Conservation (phyloP, 2,888 invertebrate genomes). For the Melanotus villosus region DNA sequence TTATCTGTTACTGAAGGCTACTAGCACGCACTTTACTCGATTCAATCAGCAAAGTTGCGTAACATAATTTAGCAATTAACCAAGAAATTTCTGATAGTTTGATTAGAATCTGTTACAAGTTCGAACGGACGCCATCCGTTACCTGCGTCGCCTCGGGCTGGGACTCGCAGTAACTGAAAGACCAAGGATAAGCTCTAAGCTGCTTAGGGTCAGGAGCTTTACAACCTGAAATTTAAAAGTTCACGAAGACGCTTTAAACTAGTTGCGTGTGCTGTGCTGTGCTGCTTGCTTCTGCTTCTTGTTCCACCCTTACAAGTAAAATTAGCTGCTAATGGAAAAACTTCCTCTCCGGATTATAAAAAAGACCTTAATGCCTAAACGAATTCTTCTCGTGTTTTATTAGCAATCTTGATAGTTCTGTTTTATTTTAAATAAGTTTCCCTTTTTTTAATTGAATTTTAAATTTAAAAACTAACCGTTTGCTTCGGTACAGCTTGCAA, state of each 20-base stretch:
- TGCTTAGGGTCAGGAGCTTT: slow-evolving; percentile 42
- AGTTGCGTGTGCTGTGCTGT: slow-evolving; percentile 28
- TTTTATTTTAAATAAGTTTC: too few species aligned
- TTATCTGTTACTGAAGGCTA: slow-evolving; percentile 46
- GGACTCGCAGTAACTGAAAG: slow-evolving; percentile 44
- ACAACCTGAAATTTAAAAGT: slow-evolving; percentile 40
- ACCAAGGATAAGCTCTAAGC: slow-evolving; percentile 44
- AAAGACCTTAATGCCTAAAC: too few species aligned
- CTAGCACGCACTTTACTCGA: slow-evolving; percentile 50
- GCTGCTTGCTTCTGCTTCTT: too few species aligned
- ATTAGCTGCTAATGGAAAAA: slow-evolving; percentile 36
- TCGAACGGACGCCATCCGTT: slow-evolving; percentile 47
- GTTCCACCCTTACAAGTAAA: slow-evolving; percentile 24
- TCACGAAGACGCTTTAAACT: slow-evolving; percentile 38
- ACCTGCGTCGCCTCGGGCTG: slow-evolving; percentile 43
- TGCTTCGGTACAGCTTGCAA: too few species aligned
- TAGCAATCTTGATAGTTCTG: too few species aligned
- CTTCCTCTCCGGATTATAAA: not conserved
- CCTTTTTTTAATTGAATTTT: too few species aligned
- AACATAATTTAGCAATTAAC: slow-evolving; percentile 54
- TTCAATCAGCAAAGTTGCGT: slow-evolving; percentile 52
- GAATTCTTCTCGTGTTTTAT: too few species aligned
- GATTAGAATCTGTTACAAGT: slow-evolving; percentile 48
- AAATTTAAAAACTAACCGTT: too few species aligned
- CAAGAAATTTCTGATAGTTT: slow-evolving; percentile 50